A percentile compares a stretch with the other conserved stretches of the same genome.
These are phyloP conservation scores for Polymixis flavicincta DNA, from an alignment of 2,888 invertebrate genomes.

Conservation along the genomic window DNA sequence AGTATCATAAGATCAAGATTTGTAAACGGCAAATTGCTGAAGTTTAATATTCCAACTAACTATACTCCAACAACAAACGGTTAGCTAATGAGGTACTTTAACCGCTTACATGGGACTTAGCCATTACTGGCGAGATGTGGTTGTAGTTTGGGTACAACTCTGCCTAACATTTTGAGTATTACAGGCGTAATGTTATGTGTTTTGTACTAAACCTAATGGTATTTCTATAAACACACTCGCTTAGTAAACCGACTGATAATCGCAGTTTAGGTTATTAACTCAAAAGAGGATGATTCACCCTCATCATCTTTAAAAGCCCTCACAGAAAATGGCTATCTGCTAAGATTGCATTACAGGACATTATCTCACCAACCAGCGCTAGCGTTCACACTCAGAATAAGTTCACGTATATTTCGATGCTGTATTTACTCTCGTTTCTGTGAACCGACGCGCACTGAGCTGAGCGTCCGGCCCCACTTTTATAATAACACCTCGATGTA, in stretches of 20 bases:
- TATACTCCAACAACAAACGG: not conserved
- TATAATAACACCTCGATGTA: constrained; percentile 51
- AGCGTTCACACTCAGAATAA: constrained; percentile 21
- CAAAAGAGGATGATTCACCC: not conserved
- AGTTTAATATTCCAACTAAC: not conserved
- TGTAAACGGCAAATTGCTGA: not conserved
- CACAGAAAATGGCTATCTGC: not conserved
- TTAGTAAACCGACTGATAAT: not conserved
- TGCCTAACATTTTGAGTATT: not conserved
- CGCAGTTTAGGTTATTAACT: not conserved
- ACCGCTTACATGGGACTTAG: not conserved
- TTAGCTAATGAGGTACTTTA: too few species aligned
- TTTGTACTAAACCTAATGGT: not conserved
- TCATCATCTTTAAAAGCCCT: not conserved
- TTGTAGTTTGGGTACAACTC: not conserved
- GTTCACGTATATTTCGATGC: constrained; percentile 29
- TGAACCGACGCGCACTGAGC: constrained; percentile 60
- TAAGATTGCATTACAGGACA: not conserved
- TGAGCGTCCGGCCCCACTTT: constrained; percentile 65
- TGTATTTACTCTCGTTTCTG: constrained; percentile 59
- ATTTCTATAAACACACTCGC: not conserved
- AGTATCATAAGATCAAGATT: not conserved
- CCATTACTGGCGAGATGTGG: not conserved
- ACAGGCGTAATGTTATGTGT: not conserved
- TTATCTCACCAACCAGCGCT: not conserved